Base-by-base conservation (phyloP, 2,113 vertebrate genomes). In the Phaethon lepturus region DNA sequence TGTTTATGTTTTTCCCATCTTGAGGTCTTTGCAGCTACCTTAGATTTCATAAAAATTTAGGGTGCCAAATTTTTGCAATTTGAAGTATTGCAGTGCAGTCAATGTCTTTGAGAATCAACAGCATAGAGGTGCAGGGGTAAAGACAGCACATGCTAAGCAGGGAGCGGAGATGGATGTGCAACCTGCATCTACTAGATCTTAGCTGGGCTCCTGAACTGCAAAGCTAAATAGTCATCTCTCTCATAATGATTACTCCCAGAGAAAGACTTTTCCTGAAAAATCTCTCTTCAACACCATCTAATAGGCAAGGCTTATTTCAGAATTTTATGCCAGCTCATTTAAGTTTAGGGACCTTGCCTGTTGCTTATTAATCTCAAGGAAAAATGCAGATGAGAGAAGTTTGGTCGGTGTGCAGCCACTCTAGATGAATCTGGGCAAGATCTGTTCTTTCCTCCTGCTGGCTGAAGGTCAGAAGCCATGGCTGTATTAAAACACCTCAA, bases 381-480 rank as follows among this genome's bases (percentile, higher is more conserved):
- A 85, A 78, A 96, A 96, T 94, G 91, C 93, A 95, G 93, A 96
- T 96, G 89, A 95, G 95, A 76, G 87, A 66, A 86, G 87, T 72
- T 92, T 25, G 66, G 90, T 74, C 2, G 0, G 66, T 82, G 71
- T 73, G 58, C 84, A 88, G 87, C 53, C 45, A 8, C 63, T 94
- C 66, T 66, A 69, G 80, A 86, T 82, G 93, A 88, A 74, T 75
- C 63, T 80, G 81, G 85, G 74, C 75, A 83, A 83, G 66, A 74
- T 71, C 81, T 91, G 95, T 89, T 56, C 78, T 76, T 64, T 97
- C 77, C 67, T 83, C 84, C 95, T 77, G 91, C 91, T 97, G 97
- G 77, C 85, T 93, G 91, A 75, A 86, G 94, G 94, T 97, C 95
- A 97, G 95, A 95, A 97, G 85, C 94, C 59, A 1, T 29, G 86